Evolutionary conservation across 1,140 invertebrate species (phyloP).

Genomic region (Drosophila carrolli): DNA sequence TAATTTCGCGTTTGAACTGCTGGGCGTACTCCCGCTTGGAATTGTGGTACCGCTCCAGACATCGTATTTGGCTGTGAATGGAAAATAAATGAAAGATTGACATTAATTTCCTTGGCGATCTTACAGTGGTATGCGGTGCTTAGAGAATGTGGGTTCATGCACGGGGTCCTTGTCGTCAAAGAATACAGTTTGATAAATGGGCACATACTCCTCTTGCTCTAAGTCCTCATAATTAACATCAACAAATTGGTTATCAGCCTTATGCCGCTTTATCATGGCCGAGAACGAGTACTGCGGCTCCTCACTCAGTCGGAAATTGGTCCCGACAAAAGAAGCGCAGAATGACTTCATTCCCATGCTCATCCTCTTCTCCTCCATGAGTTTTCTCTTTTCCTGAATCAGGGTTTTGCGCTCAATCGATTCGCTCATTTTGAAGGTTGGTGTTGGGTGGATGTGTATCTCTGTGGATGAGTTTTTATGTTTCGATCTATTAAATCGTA

Average conservation of each 20-base stretch:
- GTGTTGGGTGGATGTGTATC: not conserved
- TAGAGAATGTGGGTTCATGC: slow-evolving; percentile 11
- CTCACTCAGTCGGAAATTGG: not conserved
- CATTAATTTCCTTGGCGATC: not conserved
- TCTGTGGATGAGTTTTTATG: not conserved
- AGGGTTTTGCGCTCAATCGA: not conserved
- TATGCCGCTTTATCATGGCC: slow-evolving; percentile 2
- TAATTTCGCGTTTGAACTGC: slow-evolving; percentile 41
- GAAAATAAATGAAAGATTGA: not conserved
- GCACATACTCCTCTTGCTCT: not conserved
- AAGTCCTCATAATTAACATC: not conserved
- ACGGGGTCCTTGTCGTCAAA: slow-evolving; percentile 3
- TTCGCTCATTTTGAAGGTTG: not conserved
- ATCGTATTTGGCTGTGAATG: slow-evolving; percentile 21
- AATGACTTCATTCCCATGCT: slow-evolving; percentile 17
- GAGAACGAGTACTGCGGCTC: not conserved
- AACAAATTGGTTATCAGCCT: not conserved
- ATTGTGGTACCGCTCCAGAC: slow-evolving; percentile 21
- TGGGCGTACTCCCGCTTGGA: slow-evolving; percentile 9
- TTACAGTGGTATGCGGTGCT: slow-evolving; percentile 34
- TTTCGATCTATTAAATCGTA: no score
- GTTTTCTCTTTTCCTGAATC: slow-evolving; percentile 13
- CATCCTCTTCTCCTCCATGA: slow-evolving; percentile 4
- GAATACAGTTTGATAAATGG: slow-evolving; percentile 6
- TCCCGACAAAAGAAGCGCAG: not conserved